phyloP scores from a whole-genome alignment of 2,888 invertebrate genomes.

The Timandra comae region DNA sequence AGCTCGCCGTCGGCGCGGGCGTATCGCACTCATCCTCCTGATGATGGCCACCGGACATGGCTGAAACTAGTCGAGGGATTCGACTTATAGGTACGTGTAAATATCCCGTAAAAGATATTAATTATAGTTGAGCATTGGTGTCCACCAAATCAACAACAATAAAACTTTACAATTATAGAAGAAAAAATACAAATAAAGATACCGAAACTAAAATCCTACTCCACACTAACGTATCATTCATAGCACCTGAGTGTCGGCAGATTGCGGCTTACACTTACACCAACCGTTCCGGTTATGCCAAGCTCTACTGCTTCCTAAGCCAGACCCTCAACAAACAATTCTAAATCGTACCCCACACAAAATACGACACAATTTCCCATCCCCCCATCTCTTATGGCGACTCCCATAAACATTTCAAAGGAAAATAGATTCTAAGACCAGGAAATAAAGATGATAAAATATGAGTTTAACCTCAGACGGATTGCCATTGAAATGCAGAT shows the following conservation, averaged over 20 bases:
- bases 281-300: conserved; percentile 45
- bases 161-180: too few species aligned
- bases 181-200: too few species aligned
- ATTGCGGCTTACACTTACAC: conserved; percentile 63
- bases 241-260: conserved; percentile 67
- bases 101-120: too few species aligned
- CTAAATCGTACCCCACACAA: conserved; percentile 17
- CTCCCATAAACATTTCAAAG: conserved; percentile 12
- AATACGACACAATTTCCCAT: conserved; percentile 17
- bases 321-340: conserved; percentile 16
- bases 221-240: conserved; percentile 32
- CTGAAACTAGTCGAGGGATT: too few species aligned
- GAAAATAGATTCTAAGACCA: conserved; percentile 23
- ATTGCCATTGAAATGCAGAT: conserved; percentile 37
- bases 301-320: conserved; percentile 25
- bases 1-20: too few species aligned
- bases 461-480: conserved; percentile 14
- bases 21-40: too few species aligned
- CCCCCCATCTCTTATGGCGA: conserved; percentile 1
- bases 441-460: conserved; percentile 14
- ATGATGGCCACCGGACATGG: too few species aligned
- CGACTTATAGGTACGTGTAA: too few species aligned
- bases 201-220: too few species aligned
- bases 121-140: too few species aligned
- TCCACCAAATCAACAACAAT: too few species aligned